phyloP scores from a whole-genome alignment of 2,113 vertebrate species.

The Pedetes capensis region DNA sequence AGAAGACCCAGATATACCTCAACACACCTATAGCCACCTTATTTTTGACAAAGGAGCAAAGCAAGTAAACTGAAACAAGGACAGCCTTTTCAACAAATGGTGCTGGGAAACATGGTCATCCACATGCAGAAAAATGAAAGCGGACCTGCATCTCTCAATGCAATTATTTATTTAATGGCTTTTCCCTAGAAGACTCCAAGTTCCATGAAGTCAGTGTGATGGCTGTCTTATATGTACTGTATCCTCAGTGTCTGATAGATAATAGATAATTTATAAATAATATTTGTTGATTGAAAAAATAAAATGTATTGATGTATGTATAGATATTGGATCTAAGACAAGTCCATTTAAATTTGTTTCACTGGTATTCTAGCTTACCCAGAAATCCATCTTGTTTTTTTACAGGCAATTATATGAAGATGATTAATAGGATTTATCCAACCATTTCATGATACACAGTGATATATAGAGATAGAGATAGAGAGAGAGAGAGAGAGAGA shows the following conservation, averaged over 20 bases:
- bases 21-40: no score
- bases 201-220: background rate
- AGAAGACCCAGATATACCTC: no score
- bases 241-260: background rate
- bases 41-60: no score
- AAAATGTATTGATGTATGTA: background rate
- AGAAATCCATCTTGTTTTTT: background rate
- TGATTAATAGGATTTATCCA: background rate
- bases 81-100: no score
- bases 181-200: background rate
- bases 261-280: background rate
- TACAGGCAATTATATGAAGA: background rate
- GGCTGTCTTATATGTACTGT: background rate
- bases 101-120: no score
- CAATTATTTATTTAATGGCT: conserved; percentile 24
- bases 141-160: no score
- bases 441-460: background rate
- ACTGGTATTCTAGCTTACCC: background rate
- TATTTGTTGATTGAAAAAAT: background rate
- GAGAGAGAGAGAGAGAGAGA: no score
- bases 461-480: no score
- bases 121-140: no score
- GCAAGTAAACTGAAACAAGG: no score
- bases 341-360: background rate
- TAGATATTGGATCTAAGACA: background rate